Conservation (phyloP, 2,113 vertebrate genomes). For the Brachyhypopomus occidentalis region DNA sequence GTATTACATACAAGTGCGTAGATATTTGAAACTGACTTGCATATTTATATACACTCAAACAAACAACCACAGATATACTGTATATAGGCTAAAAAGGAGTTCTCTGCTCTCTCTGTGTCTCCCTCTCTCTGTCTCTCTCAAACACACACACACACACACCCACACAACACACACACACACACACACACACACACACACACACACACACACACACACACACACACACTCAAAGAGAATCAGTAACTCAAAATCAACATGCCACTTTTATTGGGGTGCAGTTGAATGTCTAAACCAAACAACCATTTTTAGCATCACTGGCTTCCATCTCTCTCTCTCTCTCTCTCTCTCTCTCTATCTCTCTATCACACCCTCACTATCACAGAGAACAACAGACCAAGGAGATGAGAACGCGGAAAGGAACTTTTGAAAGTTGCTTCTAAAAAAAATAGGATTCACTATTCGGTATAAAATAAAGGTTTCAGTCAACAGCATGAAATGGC, state of each 20-base stretch:
- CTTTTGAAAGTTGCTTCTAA: constrained; percentile 36
- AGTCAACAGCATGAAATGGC: constrained; percentile 16
- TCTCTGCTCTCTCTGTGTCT: no score
- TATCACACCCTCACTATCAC: background rate
- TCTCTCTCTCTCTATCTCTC: constrained; percentile 4
- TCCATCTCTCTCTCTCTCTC: background rate
- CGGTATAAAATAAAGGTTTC: constrained; percentile 2
- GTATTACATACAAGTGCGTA: constrained; percentile 25
- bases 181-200: constrained; percentile 28
- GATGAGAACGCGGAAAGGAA: constrained; percentile 2
- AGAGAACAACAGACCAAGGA: background rate
- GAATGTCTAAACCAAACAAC: constrained; percentile 53
- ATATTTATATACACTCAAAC: background rate
- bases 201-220: background rate
- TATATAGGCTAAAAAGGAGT: no score
- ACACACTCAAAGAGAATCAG: constrained; percentile 43
- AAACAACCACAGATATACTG: no score
- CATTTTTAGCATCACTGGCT: constrained; percentile 42
- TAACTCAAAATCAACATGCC: constrained; percentile 58
- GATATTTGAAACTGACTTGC: constrained; percentile 16
- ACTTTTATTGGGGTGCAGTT: constrained; percentile 55
- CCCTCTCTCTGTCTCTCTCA: background rate
- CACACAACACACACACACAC: background rate
- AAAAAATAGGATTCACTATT: constrained; percentile 23
- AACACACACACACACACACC: background rate